Evolutionary conservation across 2,888 invertebrate genomes (phyloP).

Genomic region (Apotomis betuletana): DNA sequence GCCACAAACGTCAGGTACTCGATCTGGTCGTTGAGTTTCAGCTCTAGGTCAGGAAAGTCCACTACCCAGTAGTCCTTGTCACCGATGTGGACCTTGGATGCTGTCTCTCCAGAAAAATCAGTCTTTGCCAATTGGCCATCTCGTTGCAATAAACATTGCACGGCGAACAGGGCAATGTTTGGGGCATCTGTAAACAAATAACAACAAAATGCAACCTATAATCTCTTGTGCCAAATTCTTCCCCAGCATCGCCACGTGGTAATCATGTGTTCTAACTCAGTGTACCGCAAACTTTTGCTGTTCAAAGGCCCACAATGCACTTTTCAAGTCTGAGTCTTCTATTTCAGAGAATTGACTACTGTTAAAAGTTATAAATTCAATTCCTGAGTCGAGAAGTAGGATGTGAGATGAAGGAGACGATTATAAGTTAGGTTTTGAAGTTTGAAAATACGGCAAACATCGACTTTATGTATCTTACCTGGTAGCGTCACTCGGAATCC

Average conservation of each 20-base stretch:
- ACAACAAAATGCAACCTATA: background rate
- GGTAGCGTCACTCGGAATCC: constrained; percentile 85
- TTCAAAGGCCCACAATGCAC: too few species aligned
- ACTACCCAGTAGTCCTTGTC: constrained; percentile 78
- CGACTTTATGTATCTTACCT: constrained; percentile 64
- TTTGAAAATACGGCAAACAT: too few species aligned
- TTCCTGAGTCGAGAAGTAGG: too few species aligned
- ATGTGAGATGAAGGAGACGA: too few species aligned
- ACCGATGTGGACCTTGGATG: constrained; percentile 48
- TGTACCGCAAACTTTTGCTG: too few species aligned
- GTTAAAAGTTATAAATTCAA: too few species aligned
- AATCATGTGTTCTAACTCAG: too few species aligned
- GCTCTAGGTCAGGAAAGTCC: constrained; percentile 66
- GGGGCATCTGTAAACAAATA: constrained; percentile 68
- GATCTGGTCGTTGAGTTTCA: constrained; percentile 82
- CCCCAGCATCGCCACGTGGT: too few species aligned
- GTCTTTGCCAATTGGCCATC: constrained; percentile 80
- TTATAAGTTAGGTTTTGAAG: too few species aligned
- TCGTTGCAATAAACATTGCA: constrained; percentile 86
- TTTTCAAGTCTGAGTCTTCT: too few species aligned
- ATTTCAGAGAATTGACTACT: too few species aligned
- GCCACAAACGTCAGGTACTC: constrained; percentile 86
- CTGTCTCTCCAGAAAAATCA: constrained; percentile 68
- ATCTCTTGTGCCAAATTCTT: too few species aligned
- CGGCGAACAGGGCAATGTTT: constrained; percentile 82